Percentiles rank a stretch among this genome's conserved stretches.
These are phyloP conservation scores for Heliothis peltigera DNA, from an alignment of 2,888 invertebrate genomes.

Conservation along the genomic window DNA sequence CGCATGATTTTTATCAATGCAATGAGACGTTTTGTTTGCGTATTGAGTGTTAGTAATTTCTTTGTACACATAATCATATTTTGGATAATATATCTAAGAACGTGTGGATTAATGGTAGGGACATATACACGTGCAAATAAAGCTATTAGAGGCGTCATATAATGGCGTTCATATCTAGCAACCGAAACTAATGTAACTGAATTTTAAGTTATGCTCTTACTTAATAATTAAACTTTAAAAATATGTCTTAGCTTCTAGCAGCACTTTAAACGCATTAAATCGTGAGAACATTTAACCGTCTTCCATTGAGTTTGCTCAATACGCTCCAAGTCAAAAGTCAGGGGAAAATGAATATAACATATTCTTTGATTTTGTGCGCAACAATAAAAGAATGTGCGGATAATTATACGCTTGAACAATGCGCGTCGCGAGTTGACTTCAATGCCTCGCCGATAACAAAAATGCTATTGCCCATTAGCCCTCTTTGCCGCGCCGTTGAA, in stretches of 20 bases:
- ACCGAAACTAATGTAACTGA: too few species aligned
- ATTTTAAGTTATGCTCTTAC: neutral
- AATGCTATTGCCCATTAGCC: conserved; percentile 80
- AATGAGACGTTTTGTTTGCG: neutral
- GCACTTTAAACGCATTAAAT: conserved; percentile 72
- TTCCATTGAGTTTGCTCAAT: conserved; percentile 81
- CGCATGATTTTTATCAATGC: neutral
- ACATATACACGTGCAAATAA: neutral
- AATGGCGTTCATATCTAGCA: too few species aligned
- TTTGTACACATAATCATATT: neutral
- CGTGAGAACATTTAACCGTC: conserved; percentile 90
- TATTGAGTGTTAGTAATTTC: neutral
- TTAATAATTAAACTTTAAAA: conserved; percentile 9
- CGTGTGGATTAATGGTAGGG: neutral
- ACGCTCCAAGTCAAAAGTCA: conserved; percentile 86
- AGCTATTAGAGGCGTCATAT: too few species aligned
- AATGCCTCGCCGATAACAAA: conserved; percentile 81
- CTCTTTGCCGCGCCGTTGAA: conserved; percentile 73
- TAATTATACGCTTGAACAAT: conserved; percentile 89
- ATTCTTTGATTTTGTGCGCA: conserved; percentile 86
- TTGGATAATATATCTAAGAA: neutral
- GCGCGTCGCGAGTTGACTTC: conserved; percentile 83
- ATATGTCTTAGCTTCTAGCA: conserved; percentile 40
- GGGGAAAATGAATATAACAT: conserved; percentile 86
- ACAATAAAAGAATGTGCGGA: conserved; percentile 84